Evolutionary conservation across 2,113 vertebrate genomes (phyloP), one percentile per base, ranked within the genome.

Genomic region (Mystacornis crossleyi): DNA sequence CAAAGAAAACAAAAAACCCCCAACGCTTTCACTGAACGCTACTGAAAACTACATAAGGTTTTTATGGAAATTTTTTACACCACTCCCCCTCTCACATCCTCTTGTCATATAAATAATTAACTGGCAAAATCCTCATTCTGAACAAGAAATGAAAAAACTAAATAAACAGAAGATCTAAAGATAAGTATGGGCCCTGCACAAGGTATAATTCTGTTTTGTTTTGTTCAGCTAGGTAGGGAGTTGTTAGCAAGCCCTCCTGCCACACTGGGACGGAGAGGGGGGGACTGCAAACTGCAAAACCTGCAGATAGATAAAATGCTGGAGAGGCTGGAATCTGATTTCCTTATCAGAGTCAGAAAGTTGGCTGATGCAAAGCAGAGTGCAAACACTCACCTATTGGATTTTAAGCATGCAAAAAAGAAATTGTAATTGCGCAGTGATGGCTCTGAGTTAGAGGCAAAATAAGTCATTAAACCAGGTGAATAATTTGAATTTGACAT

Each of bases 61-160:
- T 87, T 89, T 71, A 87, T 73, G 67, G 96, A 89, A 93, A 96
- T 90, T 33, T 78, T 80, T 85, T 86, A 83, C 70, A 72, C 95
- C 47, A 60, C 80, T 94, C 66, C 51, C 34, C 38, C 69, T 72
- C 90, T 96, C 79, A 77, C 95, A 96, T 97, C 94, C 87, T 95
- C 60, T 89, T 83, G 75, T 74, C 48, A 47, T 83, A 97, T 98
- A 96, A 98, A 98, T 98, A 97, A 98, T 95, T 98, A 74, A 95
- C 80, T 36, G 94, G 77, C 88, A 94, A 94, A 93, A 96, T 83
- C 75, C 71, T 83, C 50, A 66, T 90, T 94, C 95, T 66, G 82
- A 96, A 82, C 47, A 91, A 88, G 92, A 80, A 92, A 61, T 43
- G 88, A 91, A 75, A 93, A 94, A 95, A 95, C 81, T 72, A 93